Percentiles rank a stretch among this genome's conserved stretches.
Evolutionary conservation across 23 tunicate genomes (phyloP).

Genomic region (Corella eumyota): DNA sequence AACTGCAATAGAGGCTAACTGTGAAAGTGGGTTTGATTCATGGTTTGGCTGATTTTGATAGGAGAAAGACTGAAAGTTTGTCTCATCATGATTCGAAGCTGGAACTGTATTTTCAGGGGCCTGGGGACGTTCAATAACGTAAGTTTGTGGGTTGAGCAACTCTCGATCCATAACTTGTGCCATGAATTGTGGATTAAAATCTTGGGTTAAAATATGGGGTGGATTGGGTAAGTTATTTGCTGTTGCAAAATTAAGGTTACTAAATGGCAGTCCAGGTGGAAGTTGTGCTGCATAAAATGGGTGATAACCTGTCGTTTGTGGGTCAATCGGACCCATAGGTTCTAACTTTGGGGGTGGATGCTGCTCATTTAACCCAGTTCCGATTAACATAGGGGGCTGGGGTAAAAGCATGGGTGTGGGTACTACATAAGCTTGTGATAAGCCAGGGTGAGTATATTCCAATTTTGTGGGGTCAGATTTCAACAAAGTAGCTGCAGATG

Average conservation of each 20-base stretch:
- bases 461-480: constrained; percentile 28
- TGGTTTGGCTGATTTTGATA: constrained; percentile 8
- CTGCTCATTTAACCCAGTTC: constrained; percentile 3
- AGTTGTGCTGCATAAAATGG: constrained; percentile 19
- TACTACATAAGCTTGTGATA: constrained; percentile 33
- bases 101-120: neutral
- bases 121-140: neutral
- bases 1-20: constrained; percentile 65
- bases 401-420: constrained; percentile 23
- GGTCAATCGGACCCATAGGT: neutral
- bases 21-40: constrained; percentile 37
- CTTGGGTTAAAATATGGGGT: constrained; percentile 7
- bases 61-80: constrained; percentile 7
- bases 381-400: constrained; percentile 22
- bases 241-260: constrained; percentile 1
- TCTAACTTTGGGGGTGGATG: neutral
- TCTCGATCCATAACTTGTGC: constrained; percentile 4
- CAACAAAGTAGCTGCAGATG: constrained; percentile 41
- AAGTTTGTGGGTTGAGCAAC: neutral
- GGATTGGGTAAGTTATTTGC: neutral
- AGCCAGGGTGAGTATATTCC: constrained; percentile 8
- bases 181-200: neutral
- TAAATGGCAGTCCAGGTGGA: constrained; percentile 14
- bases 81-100: neutral
- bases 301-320: constrained; percentile 3